Evolutionary conservation across 1,140 invertebrate genomes (phyloP), one percentile per base, ranked within the genome.

Genomic region (Stratiolaelaps scimitus): DNA sequence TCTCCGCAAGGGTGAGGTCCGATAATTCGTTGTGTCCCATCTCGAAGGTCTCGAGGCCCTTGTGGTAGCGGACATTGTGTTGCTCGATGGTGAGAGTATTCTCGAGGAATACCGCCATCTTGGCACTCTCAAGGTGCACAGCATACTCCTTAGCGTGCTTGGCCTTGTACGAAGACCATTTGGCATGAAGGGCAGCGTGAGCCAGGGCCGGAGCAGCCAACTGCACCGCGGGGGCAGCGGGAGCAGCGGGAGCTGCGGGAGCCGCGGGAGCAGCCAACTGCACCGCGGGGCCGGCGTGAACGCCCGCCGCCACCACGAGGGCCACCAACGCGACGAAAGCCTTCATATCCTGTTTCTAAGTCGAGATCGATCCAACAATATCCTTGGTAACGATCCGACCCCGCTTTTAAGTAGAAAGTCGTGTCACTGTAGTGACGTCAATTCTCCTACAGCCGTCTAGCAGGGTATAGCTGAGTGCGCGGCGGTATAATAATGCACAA

Each of bases 1-100:
- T 60, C 20, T 60, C 53, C 53, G n/a, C 53, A 17, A 60, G 53
- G 23, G 53, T 60, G 23, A 60, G 23, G 20, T 60, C 53, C 1
- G 53, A 60, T 6, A 60, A 23, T 26, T 17, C 53, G 53, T 60
- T 60, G 53, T 60, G 53, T 26, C 53, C 53, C 15, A 60, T 26
- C 23, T 60, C 15, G 23, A 29, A 60, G 53, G 17, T 60, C 23
- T 60, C 53, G 53, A 60, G 53, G 4, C 53, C 53, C 53, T 60
- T 15, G 53, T 60, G 53, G 53, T 1, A 60, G 2, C 53, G 53
- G 2, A 34, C 15, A 23, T 60, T 60, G 23, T 60, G 53, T 23
- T 60, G 17, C 53, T 60, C 53, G 23, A 60, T 60, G 15, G 34
- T 34, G 10, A 15, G 53, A 34, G 53, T 60, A 34, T 23, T 60